Percentiles rank a stretch among this genome's conserved stretches.
These are phyloP conservation scores for Poeciliopsis gracilis DNA, from an alignment of 2,797 vertebrate species.

Conservation along the genomic window DNA sequence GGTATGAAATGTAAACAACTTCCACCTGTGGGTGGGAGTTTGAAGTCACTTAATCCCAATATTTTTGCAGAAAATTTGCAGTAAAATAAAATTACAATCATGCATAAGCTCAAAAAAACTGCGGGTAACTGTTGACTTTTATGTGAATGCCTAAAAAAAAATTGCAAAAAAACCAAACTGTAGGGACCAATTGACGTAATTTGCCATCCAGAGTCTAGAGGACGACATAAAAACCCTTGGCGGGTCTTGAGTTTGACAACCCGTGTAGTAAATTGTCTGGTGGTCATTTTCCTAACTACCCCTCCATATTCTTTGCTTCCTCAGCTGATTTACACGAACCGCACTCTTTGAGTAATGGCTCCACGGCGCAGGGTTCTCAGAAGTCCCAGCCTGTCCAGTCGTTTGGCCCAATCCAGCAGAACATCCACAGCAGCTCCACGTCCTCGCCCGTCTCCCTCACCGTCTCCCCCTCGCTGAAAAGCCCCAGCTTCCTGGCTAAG, in stretches of 20 bases:
- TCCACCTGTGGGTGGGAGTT: too few species aligned
- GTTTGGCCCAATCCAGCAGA: neutral
- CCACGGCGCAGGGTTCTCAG: neutral
- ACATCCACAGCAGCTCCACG: constrained; percentile 31
- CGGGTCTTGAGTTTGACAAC: too few species aligned
- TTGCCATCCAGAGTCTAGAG: too few species aligned
- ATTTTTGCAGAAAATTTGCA: neutral
- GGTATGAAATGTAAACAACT: too few species aligned
- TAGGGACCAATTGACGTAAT: too few species aligned
- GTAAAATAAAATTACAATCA: too few species aligned
- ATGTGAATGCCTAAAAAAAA: too few species aligned
- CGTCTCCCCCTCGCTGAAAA: constrained; percentile 70
- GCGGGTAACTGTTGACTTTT: too few species aligned
- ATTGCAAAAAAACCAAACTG: too few species aligned
- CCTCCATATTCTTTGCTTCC: constrained; percentile 10
- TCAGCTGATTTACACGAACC: constrained; percentile 33
- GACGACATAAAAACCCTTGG: too few species aligned
- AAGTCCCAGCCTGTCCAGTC: neutral
- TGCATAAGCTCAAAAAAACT: too few species aligned
- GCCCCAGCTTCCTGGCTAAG: constrained; percentile 81
- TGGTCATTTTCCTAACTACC: constrained; percentile 2
- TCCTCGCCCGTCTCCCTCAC: constrained; percentile 62
- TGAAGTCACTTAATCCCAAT: neutral
- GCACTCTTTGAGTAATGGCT: neutral
- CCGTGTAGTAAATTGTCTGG: neutral